These are phyloP conservation scores for Tapera naevia DNA, from an alignment of 2,797 vertebrate genomes.

Conservation along the genomic window DNA sequence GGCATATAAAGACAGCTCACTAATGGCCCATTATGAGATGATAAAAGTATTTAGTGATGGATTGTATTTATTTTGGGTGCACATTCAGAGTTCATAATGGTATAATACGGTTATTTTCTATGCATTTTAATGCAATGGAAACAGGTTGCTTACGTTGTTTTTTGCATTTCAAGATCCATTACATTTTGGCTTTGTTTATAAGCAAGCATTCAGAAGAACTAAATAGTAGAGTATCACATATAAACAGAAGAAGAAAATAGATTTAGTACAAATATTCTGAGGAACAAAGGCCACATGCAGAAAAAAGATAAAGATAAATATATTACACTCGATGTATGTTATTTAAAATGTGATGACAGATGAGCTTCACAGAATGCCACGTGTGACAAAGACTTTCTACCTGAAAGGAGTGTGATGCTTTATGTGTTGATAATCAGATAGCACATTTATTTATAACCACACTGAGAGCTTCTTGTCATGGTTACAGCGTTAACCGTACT, in stretches of 20 bases:
- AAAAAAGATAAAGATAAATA: background rate
- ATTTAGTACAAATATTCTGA: background rate
- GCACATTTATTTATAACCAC: background rate
- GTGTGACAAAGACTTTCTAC: background rate
- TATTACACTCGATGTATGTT: background rate
- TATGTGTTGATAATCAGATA: background rate
- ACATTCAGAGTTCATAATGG: background rate
- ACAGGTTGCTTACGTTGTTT: background rate
- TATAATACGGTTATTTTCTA: background rate
- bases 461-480: background rate
- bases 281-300: background rate
- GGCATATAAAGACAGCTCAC: background rate
- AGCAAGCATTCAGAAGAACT: background rate
- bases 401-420: background rate
- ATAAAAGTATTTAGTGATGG: background rate
- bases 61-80: conserved; percentile 8
- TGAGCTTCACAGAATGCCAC: background rate
- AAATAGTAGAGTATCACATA: background rate
- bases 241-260: background rate
- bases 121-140: background rate
- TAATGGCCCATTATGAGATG: background rate
- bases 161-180: conserved; percentile 7
- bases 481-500: background rate
- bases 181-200: background rate
- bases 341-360: background rate